Evolutionary conservation across 2,113 vertebrate genomes (phyloP), one percentile per base, ranked within the genome.

Genomic region (Catharus bicknelli): DNA sequence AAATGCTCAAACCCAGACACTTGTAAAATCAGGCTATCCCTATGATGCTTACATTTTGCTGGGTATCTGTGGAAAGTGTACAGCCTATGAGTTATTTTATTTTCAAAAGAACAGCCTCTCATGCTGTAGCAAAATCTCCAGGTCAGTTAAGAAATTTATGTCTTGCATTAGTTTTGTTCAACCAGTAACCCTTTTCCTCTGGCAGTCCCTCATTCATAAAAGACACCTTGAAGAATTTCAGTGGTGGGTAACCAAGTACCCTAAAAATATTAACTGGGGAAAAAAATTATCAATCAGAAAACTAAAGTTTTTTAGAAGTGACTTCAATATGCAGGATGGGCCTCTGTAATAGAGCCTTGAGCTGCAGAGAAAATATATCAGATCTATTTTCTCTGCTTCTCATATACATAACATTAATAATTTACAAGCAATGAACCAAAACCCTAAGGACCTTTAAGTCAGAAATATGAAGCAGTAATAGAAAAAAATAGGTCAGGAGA

Each of bases 401-500:
- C 40, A 38, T 75, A 72, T 48, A 64, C 55, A 40, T 73, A 90
- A 70, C 42, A 83, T 92, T 50, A 95, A 93, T 92, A 84, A 94
- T 93, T 95, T 83, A 83, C 54, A 81, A 59, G 57, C 45, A 53
- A 64, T 78, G 61, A 93, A 58, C 34, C 57, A 92, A 91, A 93
- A 36, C 61, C 57, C 79, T 25, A 75, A 59, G 69, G 88, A 83
- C 48, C 48, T 80, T 81, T 48, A 74, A 86, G 48, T 45, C 57
- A 67, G 68, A 90, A 64, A 76, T 61, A 51, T 34, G 48, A 84
- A 88, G 80, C 77, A 38, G 61, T 54, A 88, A 81, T 23, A 93
- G 55, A 77, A 95, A 85, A 38, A 93, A 93, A 63, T 48, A 81
- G 80, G 83, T 88, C 86, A 90, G 61, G 66, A 86, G 66, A 75